Evolutionary conservation across 2,888 invertebrate species (phyloP).

Genomic region (Hemithea aestivaria): DNA sequence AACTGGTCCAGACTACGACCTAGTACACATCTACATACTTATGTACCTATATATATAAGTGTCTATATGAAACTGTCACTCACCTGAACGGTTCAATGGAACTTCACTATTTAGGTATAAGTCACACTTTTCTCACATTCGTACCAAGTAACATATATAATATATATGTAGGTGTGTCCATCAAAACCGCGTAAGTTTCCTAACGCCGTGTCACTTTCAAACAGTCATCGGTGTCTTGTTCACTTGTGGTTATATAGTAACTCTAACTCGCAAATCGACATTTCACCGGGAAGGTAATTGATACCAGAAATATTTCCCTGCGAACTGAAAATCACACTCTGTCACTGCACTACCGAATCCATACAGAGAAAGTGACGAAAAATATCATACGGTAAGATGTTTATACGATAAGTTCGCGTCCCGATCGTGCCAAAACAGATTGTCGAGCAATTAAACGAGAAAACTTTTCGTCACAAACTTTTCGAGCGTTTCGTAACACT

Average conservation of each 20-base stretch:
- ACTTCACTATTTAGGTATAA: slow-evolving; percentile 23
- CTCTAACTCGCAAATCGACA: slow-evolving; percentile 60
- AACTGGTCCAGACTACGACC: slow-evolving; percentile 19
- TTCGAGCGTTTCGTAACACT: slow-evolving; percentile 63
- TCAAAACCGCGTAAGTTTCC: slow-evolving; percentile 67
- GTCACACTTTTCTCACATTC: slow-evolving; percentile 37
- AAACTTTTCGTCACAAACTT: slow-evolving; percentile 57
- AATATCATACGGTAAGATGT: slow-evolving; percentile 39
- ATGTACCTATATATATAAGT: too few relatives aligned
- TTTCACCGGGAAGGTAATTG: slow-evolving; percentile 70
- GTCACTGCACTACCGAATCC: slow-evolving; percentile 43
- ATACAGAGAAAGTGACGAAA: slow-evolving; percentile 36
- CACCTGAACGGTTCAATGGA: slow-evolving; percentile 24
- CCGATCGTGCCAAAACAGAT: slow-evolving; percentile 57
- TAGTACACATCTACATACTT: too few relatives aligned
- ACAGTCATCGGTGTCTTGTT: slow-evolving; percentile 67
- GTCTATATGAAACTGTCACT: slow-evolving; percentile 34
- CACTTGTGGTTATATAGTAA: slow-evolving; percentile 74
- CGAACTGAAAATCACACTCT: slow-evolving; percentile 66
- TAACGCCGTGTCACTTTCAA: slow-evolving; percentile 70
- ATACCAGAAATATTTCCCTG: slow-evolving; percentile 58
- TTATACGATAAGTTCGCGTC: slow-evolving; percentile 37
- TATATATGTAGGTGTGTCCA: slow-evolving; percentile 56
- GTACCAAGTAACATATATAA: slow-evolving; percentile 37
- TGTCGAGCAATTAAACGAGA: slow-evolving; percentile 61